Percentiles rank a stretch among this genome's conserved stretches.
phyloP scores from a whole-genome alignment of 2,888 invertebrate species.

The Cremastinae sp. region DNA sequence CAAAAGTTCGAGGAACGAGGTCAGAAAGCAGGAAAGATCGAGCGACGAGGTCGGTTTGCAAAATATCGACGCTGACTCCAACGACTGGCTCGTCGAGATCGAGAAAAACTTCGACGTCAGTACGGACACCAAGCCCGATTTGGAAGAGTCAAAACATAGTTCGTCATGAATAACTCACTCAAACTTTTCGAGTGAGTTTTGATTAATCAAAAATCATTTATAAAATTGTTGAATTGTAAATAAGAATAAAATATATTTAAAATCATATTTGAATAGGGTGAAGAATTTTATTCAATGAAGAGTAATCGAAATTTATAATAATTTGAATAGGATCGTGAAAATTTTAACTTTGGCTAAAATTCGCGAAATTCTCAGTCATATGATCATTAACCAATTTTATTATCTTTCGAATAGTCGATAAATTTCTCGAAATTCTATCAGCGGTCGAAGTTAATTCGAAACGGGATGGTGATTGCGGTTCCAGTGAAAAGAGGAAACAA shows the following conservation, averaged over 20 bases:
- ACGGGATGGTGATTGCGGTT: constrained; percentile 12
- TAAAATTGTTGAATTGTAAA: neutral
- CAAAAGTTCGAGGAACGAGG: neutral
- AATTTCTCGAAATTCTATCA: constrained; percentile 43
- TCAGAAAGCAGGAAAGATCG: constrained; percentile 18
- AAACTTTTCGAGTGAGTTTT: too few species aligned
- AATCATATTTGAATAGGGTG: neutral
- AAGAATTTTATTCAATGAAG: constrained; percentile 1
- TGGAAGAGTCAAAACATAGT: neutral
- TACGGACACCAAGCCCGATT: constrained; percentile 30
- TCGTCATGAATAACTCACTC: neutral
- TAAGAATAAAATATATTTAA: constrained; percentile 31
- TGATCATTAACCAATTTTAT: constrained; percentile 3
- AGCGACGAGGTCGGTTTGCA: constrained; percentile 41
- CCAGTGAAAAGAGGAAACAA: neutral
- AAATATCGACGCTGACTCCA: constrained; percentile 40
- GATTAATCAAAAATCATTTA: neutral
- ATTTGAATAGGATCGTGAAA: too few species aligned
- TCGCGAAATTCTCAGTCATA: neutral
- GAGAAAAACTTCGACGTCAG: constrained; percentile 34
- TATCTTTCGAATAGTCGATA: constrained; percentile 1
- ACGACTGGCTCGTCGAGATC: constrained; percentile 35
- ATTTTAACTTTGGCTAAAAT: neutral
- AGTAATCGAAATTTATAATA: too few species aligned
- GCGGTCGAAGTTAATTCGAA: constrained; percentile 13